Base-by-base conservation (phyloP, 2,888 invertebrate genomes). In the Cephus sareptanus region DNA sequence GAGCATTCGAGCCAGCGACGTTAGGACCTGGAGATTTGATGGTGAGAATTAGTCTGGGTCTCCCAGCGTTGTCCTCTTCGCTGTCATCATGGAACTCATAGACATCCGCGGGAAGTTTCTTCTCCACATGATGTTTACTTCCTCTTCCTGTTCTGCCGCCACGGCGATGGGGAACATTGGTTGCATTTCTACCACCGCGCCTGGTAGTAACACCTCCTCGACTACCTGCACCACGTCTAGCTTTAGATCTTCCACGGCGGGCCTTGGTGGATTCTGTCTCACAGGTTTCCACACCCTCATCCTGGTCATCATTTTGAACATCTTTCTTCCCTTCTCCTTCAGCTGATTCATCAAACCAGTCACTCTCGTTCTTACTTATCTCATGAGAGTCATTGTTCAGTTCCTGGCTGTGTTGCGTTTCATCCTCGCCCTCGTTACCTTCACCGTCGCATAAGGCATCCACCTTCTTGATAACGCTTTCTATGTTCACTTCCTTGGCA, bases 11-110 rank as follows among this genome's bases (percentile, higher is more conserved):
- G 1, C 89, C 90, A 0, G 85, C 82, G 6, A 85, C 78, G 33
- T 86, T 91, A 0, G 92, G 92, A n/a, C 92, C 92, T 0, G 96
- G 94, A 81, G 94, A 95, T 90, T 97, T 97, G 80, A 97, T 97
- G 0, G 97, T 97, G 73, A 97, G 92, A 84, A 97, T 96, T 74
- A 97, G 92, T 70, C 97, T 93, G 0, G 97, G 97, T 34, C 97
- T 93, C 68, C 92, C 90, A 23, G 92, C 90, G 74, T 92, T 91
- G 31, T 92, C 93, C 88, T 96, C 96, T 87, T 98, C 97, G 9
- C 97, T 96, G 90, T 98, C 98, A 88, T 98, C 98, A 84, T 96
- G 95, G 89, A 98, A 98, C 90, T 98, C 98, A 89, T 98, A 98
- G 4, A 98, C 94, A 88, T 98, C 98, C 13, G 96, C 95, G 0